Conservation (phyloP, 2,113 vertebrate species). For the Triplophysa tibetana region DNA sequence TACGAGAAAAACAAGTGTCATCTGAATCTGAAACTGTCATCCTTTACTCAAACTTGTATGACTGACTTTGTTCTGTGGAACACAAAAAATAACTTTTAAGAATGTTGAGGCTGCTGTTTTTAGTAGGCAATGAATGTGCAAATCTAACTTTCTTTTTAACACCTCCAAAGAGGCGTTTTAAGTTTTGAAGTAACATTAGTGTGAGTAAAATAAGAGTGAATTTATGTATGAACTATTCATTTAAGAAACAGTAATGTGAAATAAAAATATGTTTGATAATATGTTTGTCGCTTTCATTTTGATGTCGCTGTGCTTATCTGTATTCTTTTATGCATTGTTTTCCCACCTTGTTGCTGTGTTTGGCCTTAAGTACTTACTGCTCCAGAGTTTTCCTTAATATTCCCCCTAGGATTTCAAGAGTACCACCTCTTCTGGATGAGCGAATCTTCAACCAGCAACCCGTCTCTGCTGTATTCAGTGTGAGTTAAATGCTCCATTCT, state of each 20-base stretch:
- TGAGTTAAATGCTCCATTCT: constrained; percentile 62
- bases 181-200: no score
- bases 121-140: no score
- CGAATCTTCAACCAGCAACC: constrained; percentile 74
- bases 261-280: no score
- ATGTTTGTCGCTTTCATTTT: background rate
- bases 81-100: no score
- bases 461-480: constrained; percentile 74
- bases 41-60: no score
- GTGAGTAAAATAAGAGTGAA: no score
- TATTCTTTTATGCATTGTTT: constrained; percentile 30
- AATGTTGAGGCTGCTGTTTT: no score
- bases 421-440: constrained; percentile 74
- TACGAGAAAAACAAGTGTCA: background rate
- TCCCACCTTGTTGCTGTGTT: constrained; percentile 52
- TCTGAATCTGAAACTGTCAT: no score
- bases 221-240: no score
- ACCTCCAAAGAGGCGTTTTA: no score
- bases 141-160: no score
- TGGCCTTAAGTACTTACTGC: constrained; percentile 53
- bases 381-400: constrained; percentile 71
- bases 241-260: no score
- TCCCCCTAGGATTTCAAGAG: constrained; percentile 71
- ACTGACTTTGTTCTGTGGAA: background rate
- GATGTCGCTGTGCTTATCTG: background rate